Conservation (phyloP, 2,888 invertebrate species). For the Atethmia centrago region DNA sequence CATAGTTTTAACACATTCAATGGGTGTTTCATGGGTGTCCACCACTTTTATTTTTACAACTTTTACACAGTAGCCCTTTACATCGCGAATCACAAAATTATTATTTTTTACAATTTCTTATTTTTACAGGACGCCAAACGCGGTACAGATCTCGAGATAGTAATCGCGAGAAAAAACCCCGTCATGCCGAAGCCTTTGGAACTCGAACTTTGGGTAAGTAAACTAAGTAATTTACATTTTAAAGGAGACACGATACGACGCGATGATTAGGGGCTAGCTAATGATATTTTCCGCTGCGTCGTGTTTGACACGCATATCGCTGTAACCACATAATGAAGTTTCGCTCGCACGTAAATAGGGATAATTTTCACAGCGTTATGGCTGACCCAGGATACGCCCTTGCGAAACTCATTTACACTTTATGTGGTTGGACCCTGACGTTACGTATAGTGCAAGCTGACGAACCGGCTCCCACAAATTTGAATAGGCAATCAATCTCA, state of each 20-base stretch:
- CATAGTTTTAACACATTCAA: neutral
- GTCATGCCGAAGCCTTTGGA: constrained; percentile 94
- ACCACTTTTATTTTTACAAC: too few species aligned
- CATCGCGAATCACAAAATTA: too few species aligned
- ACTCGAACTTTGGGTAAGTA: constrained; percentile 94
- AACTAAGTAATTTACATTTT: constrained; percentile 65
- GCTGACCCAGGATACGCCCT: constrained; percentile 72
- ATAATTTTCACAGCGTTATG: constrained; percentile 83
- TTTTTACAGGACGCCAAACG: constrained; percentile 93
- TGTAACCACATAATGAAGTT: constrained; percentile 87
- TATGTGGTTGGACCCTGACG: constrained; percentile 69
- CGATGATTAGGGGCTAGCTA: constrained; percentile 73
- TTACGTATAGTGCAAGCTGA: constrained; percentile 48
- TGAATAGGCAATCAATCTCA: constrained; percentile 65
- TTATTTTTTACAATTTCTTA: constrained; percentile 43
- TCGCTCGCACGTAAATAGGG: constrained; percentile 81
- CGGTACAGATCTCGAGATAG: constrained; percentile 95
- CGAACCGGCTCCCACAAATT: constrained; percentile 58
- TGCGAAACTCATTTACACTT: constrained; percentile 78
- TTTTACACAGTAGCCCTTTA: neutral
- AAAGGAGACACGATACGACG: constrained; percentile 58
- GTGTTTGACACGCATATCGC: constrained; percentile 81
- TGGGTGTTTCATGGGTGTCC: too few species aligned
- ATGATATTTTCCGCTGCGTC: constrained; percentile 79
- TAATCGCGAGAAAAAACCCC: constrained; percentile 95